Conservation (phyloP, 2,113 vertebrate genomes). For the Hippocampus mohnikei region DNA sequence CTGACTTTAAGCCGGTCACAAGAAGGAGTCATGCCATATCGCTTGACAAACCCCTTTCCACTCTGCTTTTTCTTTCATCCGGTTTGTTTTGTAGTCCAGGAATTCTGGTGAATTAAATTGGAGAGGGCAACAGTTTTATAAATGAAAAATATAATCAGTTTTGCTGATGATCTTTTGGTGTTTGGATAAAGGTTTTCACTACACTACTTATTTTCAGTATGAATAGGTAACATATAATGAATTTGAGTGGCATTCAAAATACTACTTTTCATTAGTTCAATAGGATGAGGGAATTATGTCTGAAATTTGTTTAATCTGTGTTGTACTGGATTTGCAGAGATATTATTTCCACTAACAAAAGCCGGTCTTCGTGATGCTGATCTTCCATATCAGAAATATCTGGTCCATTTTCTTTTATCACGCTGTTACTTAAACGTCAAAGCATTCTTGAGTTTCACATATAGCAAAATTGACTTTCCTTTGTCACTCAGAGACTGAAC, state of each 20-base stretch:
- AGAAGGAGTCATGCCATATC: background rate
- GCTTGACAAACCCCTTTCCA: background rate
- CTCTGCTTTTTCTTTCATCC: background rate
- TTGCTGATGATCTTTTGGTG: background rate
- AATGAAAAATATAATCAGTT: background rate
- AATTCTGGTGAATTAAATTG: too few relatives aligned
- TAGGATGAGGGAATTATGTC: background rate
- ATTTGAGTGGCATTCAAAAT: background rate
- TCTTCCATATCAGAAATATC: slow-evolving; percentile 9
- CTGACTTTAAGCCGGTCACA: background rate
- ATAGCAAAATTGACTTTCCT: slow-evolving; percentile 46
- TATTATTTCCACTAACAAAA: slow-evolving; percentile 7
- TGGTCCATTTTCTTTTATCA: slow-evolving; percentile 5
- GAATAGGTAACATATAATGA: background rate
- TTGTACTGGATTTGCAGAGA: background rate
- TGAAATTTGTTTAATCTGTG: background rate
- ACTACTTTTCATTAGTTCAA: background rate
- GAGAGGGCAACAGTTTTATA: background rate
- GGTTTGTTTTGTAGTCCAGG: too few relatives aligned
- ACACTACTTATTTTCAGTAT: too few relatives aligned
- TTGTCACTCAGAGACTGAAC: slow-evolving; percentile 82
- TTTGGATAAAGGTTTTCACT: background rate
- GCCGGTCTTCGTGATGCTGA: background rate
- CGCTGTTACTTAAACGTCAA: slow-evolving; percentile 39
- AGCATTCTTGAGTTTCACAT: slow-evolving; percentile 39